Percentiles rank a stretch among this genome's conserved stretches.
phyloP scores from a whole-genome alignment of 2,113 vertebrate genomes.

The Phrynosoma blainvillii region DNA sequence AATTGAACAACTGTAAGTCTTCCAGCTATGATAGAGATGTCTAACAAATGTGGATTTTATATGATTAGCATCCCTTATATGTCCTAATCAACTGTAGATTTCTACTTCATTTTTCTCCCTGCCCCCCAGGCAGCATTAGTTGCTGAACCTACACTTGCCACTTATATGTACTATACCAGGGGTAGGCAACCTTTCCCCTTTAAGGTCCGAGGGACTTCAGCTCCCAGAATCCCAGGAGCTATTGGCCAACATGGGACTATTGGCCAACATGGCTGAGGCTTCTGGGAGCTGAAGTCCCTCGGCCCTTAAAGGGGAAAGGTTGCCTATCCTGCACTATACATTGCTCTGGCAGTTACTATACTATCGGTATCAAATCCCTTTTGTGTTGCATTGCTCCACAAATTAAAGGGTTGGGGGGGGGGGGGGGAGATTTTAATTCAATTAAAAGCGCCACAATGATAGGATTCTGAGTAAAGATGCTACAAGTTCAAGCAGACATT shows the following conservation, averaged over 20 bases:
- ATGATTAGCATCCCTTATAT: not conserved
- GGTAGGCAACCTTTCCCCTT: too few species aligned
- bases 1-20: not conserved
- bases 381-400: not conserved
- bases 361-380: not conserved
- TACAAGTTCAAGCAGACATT: constrained; percentile 9
- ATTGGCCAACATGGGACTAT: too few species aligned
- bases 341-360: not conserved
- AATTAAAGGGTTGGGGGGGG: not conserved
- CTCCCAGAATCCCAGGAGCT: too few species aligned
- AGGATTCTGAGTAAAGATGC: constrained; percentile 28
- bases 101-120: not conserved
- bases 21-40: not conserved
- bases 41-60: not conserved
- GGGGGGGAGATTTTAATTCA: constrained; percentile 20
- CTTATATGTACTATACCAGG: not conserved
- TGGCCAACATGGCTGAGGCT: too few species aligned
- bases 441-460: constrained; percentile 36
- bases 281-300: too few species aligned
- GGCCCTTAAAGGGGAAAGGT: too few species aligned
- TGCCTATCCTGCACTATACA: too few species aligned
- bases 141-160: not conserved
- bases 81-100: not conserved
- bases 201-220: too few species aligned
- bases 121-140: not conserved